Evolutionary conservation across 2,888 invertebrate genomes (phyloP).

Genomic region (Sialis fuliginosa): DNA sequence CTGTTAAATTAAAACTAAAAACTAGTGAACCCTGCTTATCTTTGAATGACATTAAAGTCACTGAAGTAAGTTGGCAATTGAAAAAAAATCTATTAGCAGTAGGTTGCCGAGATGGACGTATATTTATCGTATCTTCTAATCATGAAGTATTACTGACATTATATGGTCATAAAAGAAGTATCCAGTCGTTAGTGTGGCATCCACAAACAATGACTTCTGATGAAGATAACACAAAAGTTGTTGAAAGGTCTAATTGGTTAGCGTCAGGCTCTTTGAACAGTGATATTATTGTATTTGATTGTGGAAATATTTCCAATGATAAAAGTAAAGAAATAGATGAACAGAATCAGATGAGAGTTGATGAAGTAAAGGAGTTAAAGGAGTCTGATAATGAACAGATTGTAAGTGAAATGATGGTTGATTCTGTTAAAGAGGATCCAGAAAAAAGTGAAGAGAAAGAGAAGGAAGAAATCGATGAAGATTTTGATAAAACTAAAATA

Average conservation of each 20-base stretch:
- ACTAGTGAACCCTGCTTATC: too few relatives aligned
- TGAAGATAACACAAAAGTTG: slow-evolving; percentile 30
- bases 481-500: slow-evolving; percentile 11
- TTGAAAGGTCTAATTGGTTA: slow-evolving; percentile 32
- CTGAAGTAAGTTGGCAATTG: slow-evolving; percentile 41
- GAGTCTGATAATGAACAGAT: neutral
- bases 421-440: slow-evolving; percentile 17
- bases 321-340: too few relatives aligned
- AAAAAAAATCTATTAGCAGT: slow-evolving; percentile 38
- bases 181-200: slow-evolving; percentile 55
- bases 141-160: slow-evolving; percentile 19
- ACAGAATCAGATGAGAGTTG: too few relatives aligned
- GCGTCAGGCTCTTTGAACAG: slow-evolving; percentile 37
- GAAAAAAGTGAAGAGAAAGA: slow-evolving; percentile 12
- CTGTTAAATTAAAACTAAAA: too few relatives aligned
- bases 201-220: slow-evolving; percentile 42
- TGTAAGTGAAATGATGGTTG: slow-evolving; percentile 7
- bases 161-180: slow-evolving; percentile 36
- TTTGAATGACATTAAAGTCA: slow-evolving; percentile 15
- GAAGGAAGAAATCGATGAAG: neutral
- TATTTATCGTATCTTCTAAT: slow-evolving; percentile 18
- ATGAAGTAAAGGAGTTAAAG: neutral
- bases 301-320: slow-evolving; percentile 11
- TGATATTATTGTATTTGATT: slow-evolving; percentile 32
- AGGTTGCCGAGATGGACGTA: slow-evolving; percentile 43